Percentiles rank a stretch among this genome's conserved stretches.
Evolutionary conservation across 2,888 invertebrate genomes (phyloP).

Genomic region (Notocelia uddmanniana): DNA sequence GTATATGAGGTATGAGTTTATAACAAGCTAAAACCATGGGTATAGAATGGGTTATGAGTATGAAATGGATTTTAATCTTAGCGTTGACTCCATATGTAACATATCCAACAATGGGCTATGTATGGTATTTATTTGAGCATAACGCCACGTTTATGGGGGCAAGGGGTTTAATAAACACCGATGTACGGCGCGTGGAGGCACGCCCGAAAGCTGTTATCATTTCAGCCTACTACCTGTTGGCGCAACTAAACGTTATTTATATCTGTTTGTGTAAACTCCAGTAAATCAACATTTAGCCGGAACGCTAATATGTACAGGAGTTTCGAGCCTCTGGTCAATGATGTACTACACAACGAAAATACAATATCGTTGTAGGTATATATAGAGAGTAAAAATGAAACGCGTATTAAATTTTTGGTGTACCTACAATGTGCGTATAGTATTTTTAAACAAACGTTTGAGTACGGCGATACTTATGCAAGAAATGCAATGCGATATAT

Average conservation of each 20-base stretch:
- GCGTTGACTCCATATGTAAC: not conserved
- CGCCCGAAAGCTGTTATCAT: constrained; percentile 9
- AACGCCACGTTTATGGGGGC: not conserved
- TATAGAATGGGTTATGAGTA: not conserved
- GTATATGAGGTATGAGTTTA: too few species aligned
- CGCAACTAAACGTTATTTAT: constrained; percentile 37
- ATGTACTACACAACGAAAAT: not conserved
- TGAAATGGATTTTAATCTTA: not conserved
- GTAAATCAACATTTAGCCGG: constrained; percentile 40
- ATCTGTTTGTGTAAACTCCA: constrained; percentile 28
- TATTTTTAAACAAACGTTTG: not conserved
- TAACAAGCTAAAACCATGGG: too few species aligned
- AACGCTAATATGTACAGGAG: constrained; percentile 17
- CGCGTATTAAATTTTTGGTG: not conserved
- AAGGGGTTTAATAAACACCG: constrained; percentile 9
- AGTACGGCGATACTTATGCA: too few species aligned
- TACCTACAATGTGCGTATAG: too few species aligned
- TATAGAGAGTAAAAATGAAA: not conserved
- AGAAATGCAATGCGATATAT: too few species aligned
- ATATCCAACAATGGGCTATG: not conserved
- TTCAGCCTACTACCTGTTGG: constrained; percentile 39
- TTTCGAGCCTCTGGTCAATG: constrained; percentile 7
- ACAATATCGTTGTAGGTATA: too few species aligned
- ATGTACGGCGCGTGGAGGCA: not conserved
- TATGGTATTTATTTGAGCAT: not conserved